Base-by-base conservation (phyloP, 2,113 vertebrate genomes). In the Scomber japonicus region DNA sequence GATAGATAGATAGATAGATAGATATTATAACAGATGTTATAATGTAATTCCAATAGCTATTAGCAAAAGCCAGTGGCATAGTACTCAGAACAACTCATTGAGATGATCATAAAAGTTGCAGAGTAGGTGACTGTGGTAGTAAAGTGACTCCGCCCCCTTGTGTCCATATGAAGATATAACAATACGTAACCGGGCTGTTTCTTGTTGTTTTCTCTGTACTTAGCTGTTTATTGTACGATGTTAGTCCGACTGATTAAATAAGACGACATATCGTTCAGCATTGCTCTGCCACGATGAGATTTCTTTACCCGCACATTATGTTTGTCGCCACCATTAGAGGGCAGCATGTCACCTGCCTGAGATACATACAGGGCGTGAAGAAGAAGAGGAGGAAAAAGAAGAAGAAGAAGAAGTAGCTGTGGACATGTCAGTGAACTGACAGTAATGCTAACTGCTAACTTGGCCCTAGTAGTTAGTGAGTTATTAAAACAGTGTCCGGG, bases 341-440 rank as follows among this genome's bases (percentile, higher is more conserved):
- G 87, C 82, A 80, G 70, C 50, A 69, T n/a, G 16, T 2, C 24
- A 13, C 9, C 3, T 13, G 13, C 1, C 66, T 24, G 11, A 61
- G n/a, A 5, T 48, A 15, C 5, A 5, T 49, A 65, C 57, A 48
- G 5, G 30, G 54, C 80, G 1, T 9, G 63, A n/a, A 67, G 89
- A 92, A 84, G 87, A 85, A 83, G 79, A 83, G 40, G 0, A 16
- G 17, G 5, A 35, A 54, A 31, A 51, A 53, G 62, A 24, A 68
- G 89, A 90, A 86, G 87, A 81, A 78, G 78, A 81, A 49, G 0
- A 21, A 27, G 5, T 88, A 49, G 40, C 27, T 72, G 68, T 54
- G 31, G 80, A 73, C 67, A 83, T 91, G 88, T 82, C 76, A 80
- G 31, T 51, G 51, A 30, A 54, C 2, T 63, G 50, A 61, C 48